phyloP scores from a whole-genome alignment of 2,888 invertebrate genomes.

The Ormyrus pomaceus region DNA sequence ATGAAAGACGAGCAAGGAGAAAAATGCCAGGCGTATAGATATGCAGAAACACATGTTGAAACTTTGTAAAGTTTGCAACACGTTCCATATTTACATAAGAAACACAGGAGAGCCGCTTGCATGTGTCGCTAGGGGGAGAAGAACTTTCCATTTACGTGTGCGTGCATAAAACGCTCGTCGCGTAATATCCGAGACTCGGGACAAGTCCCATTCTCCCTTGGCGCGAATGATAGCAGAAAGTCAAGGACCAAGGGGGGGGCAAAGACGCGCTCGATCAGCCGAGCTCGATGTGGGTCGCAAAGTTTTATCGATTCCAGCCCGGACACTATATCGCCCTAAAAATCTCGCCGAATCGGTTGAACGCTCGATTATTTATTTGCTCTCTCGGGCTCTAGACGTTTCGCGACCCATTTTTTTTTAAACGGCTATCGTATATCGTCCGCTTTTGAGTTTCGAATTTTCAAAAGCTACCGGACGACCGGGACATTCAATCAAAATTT shows the following conservation, averaged over 20 bases:
- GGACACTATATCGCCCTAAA: too few species aligned
- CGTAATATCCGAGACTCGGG: slow-evolving; percentile 22
- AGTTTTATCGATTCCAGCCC: slow-evolving; percentile 22
- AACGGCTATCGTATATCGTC: too few species aligned
- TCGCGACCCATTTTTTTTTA: too few species aligned
- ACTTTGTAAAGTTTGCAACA: slow-evolving; percentile 56
- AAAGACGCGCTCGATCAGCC: background rate
- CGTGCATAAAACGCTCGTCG: background rate
- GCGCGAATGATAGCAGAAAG: slow-evolving; percentile 6
- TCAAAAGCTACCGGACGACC: too few species aligned
- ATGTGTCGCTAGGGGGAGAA: slow-evolving; percentile 42
- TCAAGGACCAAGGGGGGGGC: background rate
- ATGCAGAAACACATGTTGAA: slow-evolving; percentile 53
- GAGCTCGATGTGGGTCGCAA: slow-evolving; percentile 8
- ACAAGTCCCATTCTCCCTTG: slow-evolving; percentile 1
- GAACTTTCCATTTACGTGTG: slow-evolving; percentile 53
- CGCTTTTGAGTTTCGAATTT: too few species aligned
- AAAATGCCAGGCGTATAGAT: slow-evolving; percentile 18
- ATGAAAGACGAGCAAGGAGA: slow-evolving; percentile 7
- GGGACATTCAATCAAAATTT: too few species aligned
- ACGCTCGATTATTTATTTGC: too few species aligned
- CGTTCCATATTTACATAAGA: slow-evolving; percentile 56
- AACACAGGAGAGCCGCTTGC: slow-evolving; percentile 21
- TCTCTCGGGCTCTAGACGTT: too few species aligned
- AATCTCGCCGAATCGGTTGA: too few species aligned